Evolutionary conservation across 1,140 invertebrate genomes (phyloP), one percentile per base, ranked within the genome.

Genomic region (Mesaphorura yosii): DNA sequence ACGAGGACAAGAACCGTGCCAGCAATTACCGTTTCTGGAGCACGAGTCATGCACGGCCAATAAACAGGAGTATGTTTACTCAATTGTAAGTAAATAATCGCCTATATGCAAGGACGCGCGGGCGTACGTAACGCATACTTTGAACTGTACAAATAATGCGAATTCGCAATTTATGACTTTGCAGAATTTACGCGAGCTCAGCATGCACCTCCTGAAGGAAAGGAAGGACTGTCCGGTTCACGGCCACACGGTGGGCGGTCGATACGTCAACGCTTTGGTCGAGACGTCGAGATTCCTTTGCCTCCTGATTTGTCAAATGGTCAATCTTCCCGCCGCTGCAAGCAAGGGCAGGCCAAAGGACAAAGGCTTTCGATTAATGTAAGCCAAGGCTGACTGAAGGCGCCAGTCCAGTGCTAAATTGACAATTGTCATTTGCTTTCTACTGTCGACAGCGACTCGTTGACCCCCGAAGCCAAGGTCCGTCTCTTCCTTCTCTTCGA

Each of bases 11-110:
- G n/a, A n/a, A n/a, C n/a, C n/a, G n/a, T n/a, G n/a, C n/a, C n/a
- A n/a, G n/a, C n/a, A 69, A 47, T 68, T 88, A 53, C 86, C 85
- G 0, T 89, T 89, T 67, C 72, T 80, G 39, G 85, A 88, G 66
- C 73, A 80, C n/a, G 85, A 89, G 68, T 83, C 78, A 25, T 87
- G 84, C 63, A 87, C 85, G 3, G 85, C 85, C 12, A 86, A 83
- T 57, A 84, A 85, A 62, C 84, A 88, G 65, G 85, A 89, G 61
- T 84, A 89, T 67, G 78, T 88, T 29, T 83, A 87, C 3, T 85
- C 84, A 1, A 85, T 87, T 65, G 82, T 83, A 60, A 71, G 72
- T 70, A 7, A 10, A 10, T 10, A 34, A 42, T 20, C 20, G 40
- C 5, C 20, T 41, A 41, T 41, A 6, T 41, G n/a, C n/a, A n/a